Percentiles rank a stretch among this genome's conserved stretches.
Evolutionary conservation across 2,888 invertebrate genomes (phyloP).

Genomic region (Antheraea yamamai): DNA sequence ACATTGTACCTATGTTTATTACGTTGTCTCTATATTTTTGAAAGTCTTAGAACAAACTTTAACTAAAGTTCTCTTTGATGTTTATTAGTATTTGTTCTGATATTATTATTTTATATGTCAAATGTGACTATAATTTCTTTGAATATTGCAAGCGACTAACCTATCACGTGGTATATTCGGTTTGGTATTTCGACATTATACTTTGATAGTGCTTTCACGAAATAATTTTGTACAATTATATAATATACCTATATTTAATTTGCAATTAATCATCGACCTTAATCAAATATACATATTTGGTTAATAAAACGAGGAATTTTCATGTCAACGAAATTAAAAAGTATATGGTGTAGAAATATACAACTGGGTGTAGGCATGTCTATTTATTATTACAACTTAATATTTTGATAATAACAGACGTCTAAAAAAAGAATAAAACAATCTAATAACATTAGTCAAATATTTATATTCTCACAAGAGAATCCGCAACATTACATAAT

Average conservation of each 20-base stretch:
- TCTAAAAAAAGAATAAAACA: no score
- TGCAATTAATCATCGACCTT: slow-evolving; percentile 15
- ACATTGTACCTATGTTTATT: no score
- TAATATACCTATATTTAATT: slow-evolving; percentile 33
- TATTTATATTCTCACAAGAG: background rate
- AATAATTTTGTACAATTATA: slow-evolving; percentile 37
- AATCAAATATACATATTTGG: slow-evolving; percentile 12
- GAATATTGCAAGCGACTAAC: no score
- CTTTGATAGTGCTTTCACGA: slow-evolving; percentile 16
- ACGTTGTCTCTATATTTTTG: no score
- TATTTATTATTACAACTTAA: background rate
- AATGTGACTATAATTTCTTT: no score
- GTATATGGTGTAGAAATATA: background rate
- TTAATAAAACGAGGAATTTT: background rate
- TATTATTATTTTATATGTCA: no score
- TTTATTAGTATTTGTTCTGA: no score
- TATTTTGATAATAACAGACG: no score
- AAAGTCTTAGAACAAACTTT: no score
- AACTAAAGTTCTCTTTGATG: no score
- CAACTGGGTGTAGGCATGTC: background rate
- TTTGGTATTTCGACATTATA: background rate
- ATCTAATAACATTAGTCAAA: no score
- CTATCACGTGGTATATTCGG: no score
- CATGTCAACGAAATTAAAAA: background rate
- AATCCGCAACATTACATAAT: background rate